Base-by-base conservation (phyloP, 2,888 invertebrate genomes). In the Argyra leucocephala region DNA sequence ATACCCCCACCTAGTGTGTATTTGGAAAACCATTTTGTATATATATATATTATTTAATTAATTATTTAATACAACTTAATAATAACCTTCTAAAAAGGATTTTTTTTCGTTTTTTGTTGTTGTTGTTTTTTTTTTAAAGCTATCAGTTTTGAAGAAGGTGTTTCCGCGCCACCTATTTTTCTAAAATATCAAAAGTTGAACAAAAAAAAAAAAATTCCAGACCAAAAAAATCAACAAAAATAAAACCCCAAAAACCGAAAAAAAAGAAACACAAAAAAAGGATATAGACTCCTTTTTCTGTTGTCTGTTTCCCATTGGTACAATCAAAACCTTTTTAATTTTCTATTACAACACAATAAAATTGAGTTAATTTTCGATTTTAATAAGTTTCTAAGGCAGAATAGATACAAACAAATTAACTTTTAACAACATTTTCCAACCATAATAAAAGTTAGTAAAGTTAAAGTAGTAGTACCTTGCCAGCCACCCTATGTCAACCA, bases 301-400 rank as follows among this genome's bases (percentile, higher is more conserved):
- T 7, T 31, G 31, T 31, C n/a, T 48, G 18, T 48, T 18, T n/a
- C 48, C 48, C 48, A 18, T 48, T n/a, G 48, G 48, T 48, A 48
- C 48, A 48, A 48, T 48, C 48, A 48, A 48, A 48, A 48, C 12
- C 18, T 18, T 48, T 48, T 48, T 48, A 18, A 18, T 12, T 48
- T 12, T 48, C 48, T 48, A 48, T 48, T 48, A 48, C 18, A 18
- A 48, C n/a, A 48, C 48, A 48, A 48, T 48, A 48, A 48, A 48
- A 48, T 48, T 48, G 48, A 48, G 48, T 48, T 48, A 48, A 48
- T 48, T 48, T 48, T 48, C 15, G 48, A 18, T 48, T 48, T 48
- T 48, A 48, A 48, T 48, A 48, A 48, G 48, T 48, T 48, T 48
- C 48, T 48, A 48, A 48, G 48, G 48, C 48, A 48, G 18, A 15